These are phyloP conservation scores for Centropus bengalensis DNA, from an alignment of 2,113 vertebrate genomes.

Conservation along the genomic window DNA sequence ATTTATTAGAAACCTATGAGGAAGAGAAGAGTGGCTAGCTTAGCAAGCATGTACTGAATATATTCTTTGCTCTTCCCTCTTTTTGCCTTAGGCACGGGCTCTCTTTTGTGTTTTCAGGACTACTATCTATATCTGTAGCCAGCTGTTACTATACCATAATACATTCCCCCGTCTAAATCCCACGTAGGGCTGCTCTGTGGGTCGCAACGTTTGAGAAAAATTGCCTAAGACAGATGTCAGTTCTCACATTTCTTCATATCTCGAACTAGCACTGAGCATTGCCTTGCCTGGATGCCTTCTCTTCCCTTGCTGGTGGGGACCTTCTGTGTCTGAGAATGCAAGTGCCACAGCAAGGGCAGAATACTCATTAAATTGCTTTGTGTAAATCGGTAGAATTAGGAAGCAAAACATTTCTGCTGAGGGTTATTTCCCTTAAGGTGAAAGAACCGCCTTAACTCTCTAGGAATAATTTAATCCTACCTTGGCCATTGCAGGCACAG, in stretches of 20 bases:
- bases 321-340: neutral
- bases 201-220: neutral
- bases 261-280: neutral
- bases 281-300: neutral
- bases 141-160: neutral
- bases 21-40: neutral
- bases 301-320: neutral
- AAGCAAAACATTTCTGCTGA: constrained; percentile 17
- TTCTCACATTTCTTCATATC: constrained; percentile 9
- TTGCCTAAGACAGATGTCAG: neutral
- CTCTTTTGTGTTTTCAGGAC: neutral
- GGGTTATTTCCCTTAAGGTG: constrained; percentile 20
- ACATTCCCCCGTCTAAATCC: neutral
- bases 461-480: constrained; percentile 8
- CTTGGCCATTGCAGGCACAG: neutral
- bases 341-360: constrained; percentile 10
- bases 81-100: neutral
- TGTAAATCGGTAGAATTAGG: constrained; percentile 44
- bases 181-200: neutral
- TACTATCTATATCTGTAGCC: neutral
- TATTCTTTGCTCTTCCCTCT: neutral
- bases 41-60: neutral
- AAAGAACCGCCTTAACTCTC: neutral
- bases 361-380: neutral
- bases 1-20: neutral